A percentile compares a stretch with the other conserved stretches of the same genome.
Evolutionary conservation across 2,797 vertebrate genomes (phyloP).

Genomic region (Sebastes miniatus): DNA sequence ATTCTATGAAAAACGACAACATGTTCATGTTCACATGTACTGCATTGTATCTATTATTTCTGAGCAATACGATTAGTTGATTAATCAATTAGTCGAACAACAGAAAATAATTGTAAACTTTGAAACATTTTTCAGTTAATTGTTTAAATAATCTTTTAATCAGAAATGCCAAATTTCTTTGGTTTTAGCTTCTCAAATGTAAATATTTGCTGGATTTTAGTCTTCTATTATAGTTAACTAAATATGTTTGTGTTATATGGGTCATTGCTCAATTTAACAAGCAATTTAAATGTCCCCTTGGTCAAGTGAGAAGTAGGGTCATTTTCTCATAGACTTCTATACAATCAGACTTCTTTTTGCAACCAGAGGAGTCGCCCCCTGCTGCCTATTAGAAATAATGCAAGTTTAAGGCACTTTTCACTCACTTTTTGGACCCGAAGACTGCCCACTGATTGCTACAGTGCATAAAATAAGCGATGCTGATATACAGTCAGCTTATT

Average conservation of each 20-base stretch:
- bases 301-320: too few relatives aligned
- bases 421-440: too few relatives aligned
- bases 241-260: not conserved
- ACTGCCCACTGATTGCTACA: too few relatives aligned
- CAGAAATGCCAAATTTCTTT: accelerated
- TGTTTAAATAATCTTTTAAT: accelerated
- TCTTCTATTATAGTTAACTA: not conserved
- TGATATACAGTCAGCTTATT: not conserved
- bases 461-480: not conserved
- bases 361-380: too few relatives aligned
- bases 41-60: not conserved
- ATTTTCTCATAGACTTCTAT: too few relatives aligned
- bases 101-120: not conserved
- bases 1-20: not conserved
- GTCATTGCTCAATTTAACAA: not conserved
- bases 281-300: not conserved
- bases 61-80: too few relatives aligned
- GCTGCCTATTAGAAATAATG: too few relatives aligned
- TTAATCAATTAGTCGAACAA: too few relatives aligned
- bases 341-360: too few relatives aligned
- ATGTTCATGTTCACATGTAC: not conserved
- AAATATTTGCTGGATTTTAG: not conserved
- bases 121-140: not conserved
- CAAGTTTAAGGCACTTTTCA: too few relatives aligned
- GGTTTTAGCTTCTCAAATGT: not conserved